A percentile compares a stretch with the other conserved stretches of the same genome.
Conservation (phyloP, 2,113 vertebrate genomes). For the Pungitius pungitius region DNA sequence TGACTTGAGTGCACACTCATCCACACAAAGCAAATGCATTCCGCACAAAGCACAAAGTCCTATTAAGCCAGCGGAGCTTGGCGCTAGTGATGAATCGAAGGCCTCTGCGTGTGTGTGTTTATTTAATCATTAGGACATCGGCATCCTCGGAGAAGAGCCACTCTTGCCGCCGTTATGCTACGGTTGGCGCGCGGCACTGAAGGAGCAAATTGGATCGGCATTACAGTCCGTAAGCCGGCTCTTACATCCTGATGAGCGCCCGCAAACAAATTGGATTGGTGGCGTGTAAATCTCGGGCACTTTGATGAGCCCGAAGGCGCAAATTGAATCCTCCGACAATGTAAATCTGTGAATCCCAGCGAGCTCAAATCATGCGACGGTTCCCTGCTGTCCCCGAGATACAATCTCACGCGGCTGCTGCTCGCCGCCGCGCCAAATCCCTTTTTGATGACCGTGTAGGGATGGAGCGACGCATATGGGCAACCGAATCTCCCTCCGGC, state of each 20-base stretch:
- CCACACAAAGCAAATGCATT: constrained; percentile 24
- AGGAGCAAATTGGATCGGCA: constrained; percentile 91
- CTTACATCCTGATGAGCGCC: constrained; percentile 69
- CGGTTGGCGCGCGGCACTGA: constrained; percentile 75
- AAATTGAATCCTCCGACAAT: constrained; percentile 91
- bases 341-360: constrained; percentile 81
- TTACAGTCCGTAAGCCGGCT: constrained; percentile 62
- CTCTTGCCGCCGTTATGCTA: constrained; percentile 58
- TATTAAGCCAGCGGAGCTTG: constrained; percentile 46
- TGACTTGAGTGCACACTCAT: constrained; percentile 11
- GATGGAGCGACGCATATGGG: constrained; percentile 79
- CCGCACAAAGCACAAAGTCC: constrained; percentile 45
- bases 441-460: constrained; percentile 83
- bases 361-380: constrained; percentile 84
- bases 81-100: constrained; percentile 53
- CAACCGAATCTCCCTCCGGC: constrained; percentile 53
- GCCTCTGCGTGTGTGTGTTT: constrained; percentile 55
- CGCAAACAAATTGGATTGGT: constrained; percentile 89
- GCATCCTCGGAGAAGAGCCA: constrained; percentile 29
- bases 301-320: constrained; percentile 81
- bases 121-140: constrained; percentile 70
- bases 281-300: constrained; percentile 74
- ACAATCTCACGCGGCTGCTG: constrained; percentile 81
- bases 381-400: constrained; percentile 79
- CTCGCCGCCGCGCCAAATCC: constrained; percentile 80